Base-by-base conservation (phyloP, 2,113 vertebrate genomes). In the Garra rufa region DNA sequence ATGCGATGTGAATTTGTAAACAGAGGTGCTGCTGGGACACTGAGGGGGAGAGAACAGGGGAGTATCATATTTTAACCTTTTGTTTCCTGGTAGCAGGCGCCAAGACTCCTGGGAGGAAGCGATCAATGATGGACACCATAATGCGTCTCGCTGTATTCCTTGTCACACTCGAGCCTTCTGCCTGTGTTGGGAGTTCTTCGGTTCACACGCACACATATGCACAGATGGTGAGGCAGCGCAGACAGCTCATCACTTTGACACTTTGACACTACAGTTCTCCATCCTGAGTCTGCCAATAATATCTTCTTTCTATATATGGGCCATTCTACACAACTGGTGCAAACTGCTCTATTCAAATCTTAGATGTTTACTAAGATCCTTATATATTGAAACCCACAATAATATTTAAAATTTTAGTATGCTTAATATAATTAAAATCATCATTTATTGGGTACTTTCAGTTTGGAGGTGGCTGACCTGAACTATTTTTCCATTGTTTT, bases 51-150 rank as follows among this genome's bases (percentile, higher is more conserved):
- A 63, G 71, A 82, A 65, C 34, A 50, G 52, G 69, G 81, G 67
- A 43, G 76, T 86, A 74, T 83, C 82, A 55, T 83, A 81, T 77
- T 81, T 85, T 76, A 82, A 57, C 70, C 55, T 57, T 63, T 75
- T 87, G 52, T 63, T 71, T 84, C 77, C 55, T 57, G 52, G 61
- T 44, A 74, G 44, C 46, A 82, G 34, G 79, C 69, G 61, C 86
- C 88, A 88, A 52, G 84, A 85, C 87, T 92, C 89, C 83, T 83
- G 92, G 91, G 92, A 92, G 93, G 92, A 94, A 92, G 91, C 88
- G 87, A 94, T 94, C 93, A 91, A 94, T 94, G 92, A 94, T 91
- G 89, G 92, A 93, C 92, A 93, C 92, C 92, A 92, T 94, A 94
- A 94, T 93, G 93, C 91, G 91, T 91, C 92, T 93, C 91, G 92